Conservation (phyloP, 2,113 vertebrate genomes). For the Aptenodytes forsteri region DNA sequence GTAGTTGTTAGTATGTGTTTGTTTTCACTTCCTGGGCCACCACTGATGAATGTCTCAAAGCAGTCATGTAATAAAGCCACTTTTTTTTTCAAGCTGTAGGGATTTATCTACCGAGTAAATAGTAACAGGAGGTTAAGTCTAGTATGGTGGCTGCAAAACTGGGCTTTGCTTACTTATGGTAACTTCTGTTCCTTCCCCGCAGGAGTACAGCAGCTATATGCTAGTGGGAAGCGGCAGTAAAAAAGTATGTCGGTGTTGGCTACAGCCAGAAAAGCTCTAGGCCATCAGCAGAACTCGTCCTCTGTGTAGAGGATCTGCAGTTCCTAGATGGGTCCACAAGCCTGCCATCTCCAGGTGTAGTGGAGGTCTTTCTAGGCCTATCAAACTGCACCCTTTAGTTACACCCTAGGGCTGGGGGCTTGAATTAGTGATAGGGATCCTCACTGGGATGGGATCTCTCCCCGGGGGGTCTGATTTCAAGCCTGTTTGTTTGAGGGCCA, state of each 20-base stretch:
- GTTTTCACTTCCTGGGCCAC: background rate
- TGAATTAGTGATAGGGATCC: accelerated
- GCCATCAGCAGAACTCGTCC: accelerated
- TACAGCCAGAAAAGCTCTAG: background rate
- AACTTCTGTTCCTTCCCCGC: background rate
- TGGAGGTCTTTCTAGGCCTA: accelerated
- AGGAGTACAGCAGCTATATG: background rate
- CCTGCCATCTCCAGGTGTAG: too few species aligned
- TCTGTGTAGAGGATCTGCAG: accelerated
- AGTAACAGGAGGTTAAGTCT: too few species aligned
- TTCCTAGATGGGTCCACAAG: too few species aligned
- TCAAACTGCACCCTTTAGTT: too few species aligned
- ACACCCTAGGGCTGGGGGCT: accelerated
- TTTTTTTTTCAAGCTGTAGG: background rate
- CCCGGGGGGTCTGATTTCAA: background rate
- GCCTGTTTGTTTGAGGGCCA: background rate
- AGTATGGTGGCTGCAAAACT: background rate
- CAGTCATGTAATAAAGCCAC: background rate
- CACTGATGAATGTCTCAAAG: background rate
- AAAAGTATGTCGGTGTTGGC: background rate
- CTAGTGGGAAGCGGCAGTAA: background rate
- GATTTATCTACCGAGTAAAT: background rate
- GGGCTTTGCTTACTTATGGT: background rate
- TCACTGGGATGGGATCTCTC: too few species aligned
- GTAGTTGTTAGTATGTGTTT: background rate